Evolutionary conservation across 2,113 vertebrate genomes (phyloP).

Genomic region (Cryptomyrus ogoouensis): DNA sequence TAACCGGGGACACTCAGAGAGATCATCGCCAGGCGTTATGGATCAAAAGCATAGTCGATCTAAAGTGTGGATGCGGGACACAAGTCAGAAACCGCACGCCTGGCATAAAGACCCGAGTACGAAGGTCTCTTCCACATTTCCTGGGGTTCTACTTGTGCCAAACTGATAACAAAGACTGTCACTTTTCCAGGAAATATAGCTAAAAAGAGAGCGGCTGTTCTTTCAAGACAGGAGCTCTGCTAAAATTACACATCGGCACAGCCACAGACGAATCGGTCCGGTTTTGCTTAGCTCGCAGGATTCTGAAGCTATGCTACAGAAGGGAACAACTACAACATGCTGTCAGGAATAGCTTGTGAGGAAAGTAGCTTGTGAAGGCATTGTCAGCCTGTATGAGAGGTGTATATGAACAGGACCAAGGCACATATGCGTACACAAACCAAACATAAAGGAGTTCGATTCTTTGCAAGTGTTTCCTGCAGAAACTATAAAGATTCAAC

Average conservation of each 20-base stretch:
- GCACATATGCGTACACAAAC: neutral
- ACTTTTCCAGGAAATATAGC: neutral
- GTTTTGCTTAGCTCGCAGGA: neutral
- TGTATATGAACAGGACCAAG: neutral
- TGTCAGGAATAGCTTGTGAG: neutral
- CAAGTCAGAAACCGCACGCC: neutral
- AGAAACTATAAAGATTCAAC: neutral
- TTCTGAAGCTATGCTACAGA: neutral
- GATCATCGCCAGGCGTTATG: neutral
- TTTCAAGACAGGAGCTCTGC: neutral
- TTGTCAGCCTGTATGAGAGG: neutral
- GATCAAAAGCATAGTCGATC: neutral
- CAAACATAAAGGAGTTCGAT: neutral
- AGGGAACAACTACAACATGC: neutral
- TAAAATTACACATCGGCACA: neutral
- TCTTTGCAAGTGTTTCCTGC: neutral
- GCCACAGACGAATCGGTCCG: neutral
- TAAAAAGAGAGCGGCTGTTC: neutral
- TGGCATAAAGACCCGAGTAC: neutral
- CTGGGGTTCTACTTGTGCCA: neutral
- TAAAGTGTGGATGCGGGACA: neutral
- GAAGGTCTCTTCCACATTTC: neutral
- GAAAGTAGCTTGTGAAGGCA: neutral
- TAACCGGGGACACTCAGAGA: neutral
- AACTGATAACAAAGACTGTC: neutral